Evolutionary conservation across 1,140 invertebrate genomes (phyloP).

Genomic region (Calephelis nemesis): DNA sequence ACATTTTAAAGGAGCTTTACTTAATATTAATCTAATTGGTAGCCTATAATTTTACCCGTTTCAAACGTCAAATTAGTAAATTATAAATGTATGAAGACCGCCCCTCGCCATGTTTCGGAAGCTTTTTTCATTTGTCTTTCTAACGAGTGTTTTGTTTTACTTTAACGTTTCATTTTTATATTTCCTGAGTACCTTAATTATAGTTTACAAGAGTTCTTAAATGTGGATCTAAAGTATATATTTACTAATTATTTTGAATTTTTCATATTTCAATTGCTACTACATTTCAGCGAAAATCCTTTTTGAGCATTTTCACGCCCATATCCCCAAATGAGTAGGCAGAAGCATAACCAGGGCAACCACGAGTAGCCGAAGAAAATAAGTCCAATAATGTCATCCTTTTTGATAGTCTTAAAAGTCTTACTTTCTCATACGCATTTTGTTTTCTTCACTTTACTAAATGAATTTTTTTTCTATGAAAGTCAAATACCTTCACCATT

Average conservation of each 20-base stretch:
- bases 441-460: too few relatives aligned
- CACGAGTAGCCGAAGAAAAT: too few relatives aligned
- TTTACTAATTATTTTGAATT: constrained; percentile 1
- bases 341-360: too few relatives aligned
- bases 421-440: too few relatives aligned
- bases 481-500: too few relatives aligned
- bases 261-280: too few relatives aligned
- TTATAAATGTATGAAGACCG: constrained; percentile 70
- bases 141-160: constrained; percentile 40
- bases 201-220: constrained; percentile 42
- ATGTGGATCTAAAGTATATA: neutral
- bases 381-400: too few relatives aligned
- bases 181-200: constrained; percentile 57
- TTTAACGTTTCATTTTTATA: constrained; percentile 47
- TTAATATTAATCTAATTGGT: constrained; percentile 75
- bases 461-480: too few relatives aligned
- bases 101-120: constrained; percentile 53
- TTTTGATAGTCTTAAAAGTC: too few relatives aligned
- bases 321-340: too few relatives aligned
- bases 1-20: constrained; percentile 39
- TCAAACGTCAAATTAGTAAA: constrained; percentile 74
- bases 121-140: constrained; percentile 69
- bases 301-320: too few relatives aligned
- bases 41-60: constrained; percentile 65
- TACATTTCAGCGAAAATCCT: too few relatives aligned